Evolutionary conservation across 2,113 vertebrate genomes (phyloP).

Genomic region (Callipepla squamata): DNA sequence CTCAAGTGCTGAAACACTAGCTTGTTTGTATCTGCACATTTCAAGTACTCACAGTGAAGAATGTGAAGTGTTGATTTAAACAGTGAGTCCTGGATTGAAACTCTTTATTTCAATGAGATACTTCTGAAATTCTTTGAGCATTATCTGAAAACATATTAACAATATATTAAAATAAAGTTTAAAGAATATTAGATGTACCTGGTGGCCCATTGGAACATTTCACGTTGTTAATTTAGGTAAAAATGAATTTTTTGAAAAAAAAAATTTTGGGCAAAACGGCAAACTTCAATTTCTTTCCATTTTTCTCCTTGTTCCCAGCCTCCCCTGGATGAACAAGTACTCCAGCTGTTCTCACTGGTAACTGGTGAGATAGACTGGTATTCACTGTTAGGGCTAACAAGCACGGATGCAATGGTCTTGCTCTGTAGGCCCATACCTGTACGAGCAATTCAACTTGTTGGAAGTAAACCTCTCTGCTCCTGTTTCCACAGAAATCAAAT

Average conservation of each 20-base stretch:
- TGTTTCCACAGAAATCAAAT: neutral
- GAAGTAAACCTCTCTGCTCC: neutral
- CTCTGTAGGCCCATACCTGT: neutral
- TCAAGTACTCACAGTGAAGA: neutral
- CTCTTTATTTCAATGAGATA: neutral
- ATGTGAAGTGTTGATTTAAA: neutral
- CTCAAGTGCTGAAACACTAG: constrained; percentile 51
- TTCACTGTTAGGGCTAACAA: neutral
- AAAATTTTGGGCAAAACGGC: neutral
- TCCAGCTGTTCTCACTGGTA: neutral
- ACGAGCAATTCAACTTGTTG: neutral
- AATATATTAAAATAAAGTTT: neutral
- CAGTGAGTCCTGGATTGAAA: neutral
- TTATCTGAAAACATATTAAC: neutral
- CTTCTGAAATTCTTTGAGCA: neutral
- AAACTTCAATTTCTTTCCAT: neutral
- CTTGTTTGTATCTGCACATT: constrained; percentile 49
- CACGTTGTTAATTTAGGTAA: neutral
- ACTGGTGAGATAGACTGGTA: neutral
- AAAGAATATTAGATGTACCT: neutral
- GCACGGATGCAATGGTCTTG: neutral
- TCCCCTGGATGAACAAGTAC: neutral
- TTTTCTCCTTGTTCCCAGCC: neutral
- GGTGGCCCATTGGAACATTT: neutral
- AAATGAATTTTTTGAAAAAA: neutral